A percentile compares a stretch with the other conserved stretches of the same genome.
phyloP scores from a whole-genome alignment of 2,888 invertebrate species.

The Nephrotoma appendiculata region DNA sequence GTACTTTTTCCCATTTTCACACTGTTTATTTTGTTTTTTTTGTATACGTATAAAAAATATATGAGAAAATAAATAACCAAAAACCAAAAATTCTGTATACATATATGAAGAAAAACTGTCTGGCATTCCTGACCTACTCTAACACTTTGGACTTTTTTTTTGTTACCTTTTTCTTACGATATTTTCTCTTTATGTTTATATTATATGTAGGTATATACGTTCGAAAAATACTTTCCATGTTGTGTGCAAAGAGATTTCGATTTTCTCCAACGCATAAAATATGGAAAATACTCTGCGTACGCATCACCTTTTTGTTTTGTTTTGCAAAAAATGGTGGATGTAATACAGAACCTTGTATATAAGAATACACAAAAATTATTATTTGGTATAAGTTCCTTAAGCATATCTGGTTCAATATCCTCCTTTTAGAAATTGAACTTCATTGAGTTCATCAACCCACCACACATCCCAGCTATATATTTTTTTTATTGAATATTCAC shows the following conservation, averaged over 20 bases:
- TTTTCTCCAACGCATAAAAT: background rate
- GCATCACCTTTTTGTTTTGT: background rate
- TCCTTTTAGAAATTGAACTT: background rate
- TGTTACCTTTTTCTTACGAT: background rate
- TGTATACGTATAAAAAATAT: background rate
- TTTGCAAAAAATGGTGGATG: background rate
- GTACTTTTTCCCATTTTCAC: background rate
- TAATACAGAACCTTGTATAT: background rate
- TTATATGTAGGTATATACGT: background rate
- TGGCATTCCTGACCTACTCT: slow-evolving; percentile 14
- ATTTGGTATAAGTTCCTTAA: background rate
- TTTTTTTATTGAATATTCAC: background rate
- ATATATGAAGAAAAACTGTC: slow-evolving; percentile 6
- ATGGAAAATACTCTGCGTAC: background rate
- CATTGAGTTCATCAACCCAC: background rate
- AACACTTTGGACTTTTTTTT: slow-evolving; percentile 6
- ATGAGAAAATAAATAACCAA: background rate
- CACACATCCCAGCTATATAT: background rate
- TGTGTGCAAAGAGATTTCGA: background rate
- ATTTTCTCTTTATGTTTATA: background rate
- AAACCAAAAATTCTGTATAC: background rate
- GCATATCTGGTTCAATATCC: background rate
- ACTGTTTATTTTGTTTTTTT: background rate
- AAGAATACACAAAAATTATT: background rate
- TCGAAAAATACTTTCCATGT: background rate